phyloP scores from a whole-genome alignment of 2,113 vertebrate genomes.

The Pipra filicauda region DNA sequence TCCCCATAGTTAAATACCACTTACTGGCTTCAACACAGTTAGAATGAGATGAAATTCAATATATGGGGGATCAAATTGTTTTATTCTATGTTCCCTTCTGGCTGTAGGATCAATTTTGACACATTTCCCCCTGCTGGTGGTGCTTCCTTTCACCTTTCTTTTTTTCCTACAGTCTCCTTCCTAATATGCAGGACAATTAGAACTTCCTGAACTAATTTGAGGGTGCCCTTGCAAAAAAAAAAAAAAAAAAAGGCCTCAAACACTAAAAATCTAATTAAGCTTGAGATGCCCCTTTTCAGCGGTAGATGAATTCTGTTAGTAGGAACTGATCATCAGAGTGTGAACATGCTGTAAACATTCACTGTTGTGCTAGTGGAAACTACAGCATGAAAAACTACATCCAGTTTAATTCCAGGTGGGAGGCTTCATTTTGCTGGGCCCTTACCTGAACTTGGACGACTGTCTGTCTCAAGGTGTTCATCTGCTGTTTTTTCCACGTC shows the following conservation, averaged over 20 bases:
- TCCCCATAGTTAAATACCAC: background rate
- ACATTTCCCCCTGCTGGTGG: background rate
- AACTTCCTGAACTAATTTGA: background rate
- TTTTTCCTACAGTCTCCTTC: background rate
- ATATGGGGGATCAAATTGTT: background rate
- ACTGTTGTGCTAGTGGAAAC: background rate
- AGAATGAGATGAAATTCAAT: background rate
- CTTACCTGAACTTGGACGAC: slow-evolving; percentile 93
- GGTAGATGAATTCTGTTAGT: background rate
- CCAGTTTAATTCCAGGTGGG: background rate
- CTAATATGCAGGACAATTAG: background rate
- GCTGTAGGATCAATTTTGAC: background rate
- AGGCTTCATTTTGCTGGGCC: background rate
- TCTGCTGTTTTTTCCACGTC: slow-evolving; percentile 84
- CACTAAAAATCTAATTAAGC: background rate
- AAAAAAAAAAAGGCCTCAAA: background rate
- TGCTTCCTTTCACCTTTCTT: background rate
- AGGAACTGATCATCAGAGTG: background rate
- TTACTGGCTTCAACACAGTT: background rate
- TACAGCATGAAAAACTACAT: background rate
- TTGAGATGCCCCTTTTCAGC: background rate
- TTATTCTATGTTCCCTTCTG: background rate
- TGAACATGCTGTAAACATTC: background rate
- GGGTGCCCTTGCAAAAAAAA: background rate
- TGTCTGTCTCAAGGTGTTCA: slow-evolving; percentile 88